Conservation (phyloP, 2,113 vertebrate genomes). For the Donacobius atricapilla region DNA sequence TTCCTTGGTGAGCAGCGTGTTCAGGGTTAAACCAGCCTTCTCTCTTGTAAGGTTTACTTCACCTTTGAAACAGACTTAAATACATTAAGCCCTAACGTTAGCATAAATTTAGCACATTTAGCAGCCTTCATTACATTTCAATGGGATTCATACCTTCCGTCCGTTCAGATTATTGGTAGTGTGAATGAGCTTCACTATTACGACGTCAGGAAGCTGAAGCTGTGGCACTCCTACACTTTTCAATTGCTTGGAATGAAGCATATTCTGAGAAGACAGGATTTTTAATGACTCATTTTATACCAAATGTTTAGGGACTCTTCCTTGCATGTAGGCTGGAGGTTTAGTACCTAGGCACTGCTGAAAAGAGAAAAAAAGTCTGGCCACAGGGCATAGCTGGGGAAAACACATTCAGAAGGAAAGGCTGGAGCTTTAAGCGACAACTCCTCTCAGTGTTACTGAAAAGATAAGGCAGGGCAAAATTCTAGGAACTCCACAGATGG, state of each 20-base stretch:
- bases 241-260: not conserved
- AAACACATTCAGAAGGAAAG: not conserved
- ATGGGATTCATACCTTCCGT: not conserved
- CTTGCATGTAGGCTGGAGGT: rapidly evolving
- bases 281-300: not conserved
- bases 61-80: not conserved
- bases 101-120: not conserved
- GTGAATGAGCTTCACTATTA: not conserved
- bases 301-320: not conserved
- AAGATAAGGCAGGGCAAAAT: not conserved
- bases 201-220: not conserved
- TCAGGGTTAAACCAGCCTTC: not conserved
- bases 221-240: not conserved
- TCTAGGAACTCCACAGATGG: not conserved
- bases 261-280: not conserved
- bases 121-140: not conserved
- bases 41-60: not conserved
- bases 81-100: not conserved
- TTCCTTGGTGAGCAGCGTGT: not conserved
- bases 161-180: not conserved
- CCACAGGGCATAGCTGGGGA: not conserved
- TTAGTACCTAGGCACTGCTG: not conserved
- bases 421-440: not conserved
- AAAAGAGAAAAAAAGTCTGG: not conserved
- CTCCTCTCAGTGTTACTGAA: not conserved